These are phyloP conservation scores for Copidosoma aretas DNA, from an alignment of 2,888 invertebrate species.

Conservation along the genomic window DNA sequence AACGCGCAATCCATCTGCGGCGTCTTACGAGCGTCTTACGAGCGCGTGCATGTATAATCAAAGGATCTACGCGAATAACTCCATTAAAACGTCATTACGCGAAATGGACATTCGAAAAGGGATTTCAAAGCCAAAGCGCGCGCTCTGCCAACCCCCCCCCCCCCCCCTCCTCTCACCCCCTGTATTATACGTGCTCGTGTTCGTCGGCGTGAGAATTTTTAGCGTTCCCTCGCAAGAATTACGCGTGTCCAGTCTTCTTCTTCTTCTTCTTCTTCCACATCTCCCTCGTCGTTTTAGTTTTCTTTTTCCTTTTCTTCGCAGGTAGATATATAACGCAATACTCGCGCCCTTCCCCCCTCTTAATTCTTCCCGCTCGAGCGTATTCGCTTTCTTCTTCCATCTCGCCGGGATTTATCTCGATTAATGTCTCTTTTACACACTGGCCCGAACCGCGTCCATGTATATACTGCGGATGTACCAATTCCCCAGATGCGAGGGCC, in stretches of 20 bases:
- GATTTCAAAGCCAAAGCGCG: conserved; percentile 6
- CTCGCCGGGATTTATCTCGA: conserved; percentile 23
- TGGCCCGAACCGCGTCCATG: too few relatives aligned
- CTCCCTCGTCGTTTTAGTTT: too few relatives aligned
- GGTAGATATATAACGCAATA: too few relatives aligned
- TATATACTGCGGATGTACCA: too few relatives aligned
- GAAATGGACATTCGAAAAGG: conserved; percentile 12
- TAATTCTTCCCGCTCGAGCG: too few relatives aligned
- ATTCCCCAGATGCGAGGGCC: too few relatives aligned
- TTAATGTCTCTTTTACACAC: conserved; percentile 4
- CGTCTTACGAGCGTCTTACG: not conserved
- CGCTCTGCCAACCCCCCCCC: too few relatives aligned
- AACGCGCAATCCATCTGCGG: conserved; percentile 6
- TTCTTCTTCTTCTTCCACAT: not conserved
- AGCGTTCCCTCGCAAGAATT: conserved; percentile 13
- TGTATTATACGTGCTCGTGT: conserved; percentile 25
- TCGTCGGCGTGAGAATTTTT: conserved; percentile 29
- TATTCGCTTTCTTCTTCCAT: conserved; percentile 28
- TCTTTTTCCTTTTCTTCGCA: too few relatives aligned
- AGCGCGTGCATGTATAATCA: conserved; percentile 11
- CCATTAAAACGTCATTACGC: conserved; percentile 31
- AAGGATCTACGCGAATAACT: conserved; percentile 1
- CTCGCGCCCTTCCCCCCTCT: too few relatives aligned
- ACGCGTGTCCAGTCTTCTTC: conserved; percentile 38
- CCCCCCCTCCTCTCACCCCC: conserved; percentile 24